Base-by-base conservation (phyloP, 2,797 vertebrate genomes). In the Phataginus tricuspis region DNA sequence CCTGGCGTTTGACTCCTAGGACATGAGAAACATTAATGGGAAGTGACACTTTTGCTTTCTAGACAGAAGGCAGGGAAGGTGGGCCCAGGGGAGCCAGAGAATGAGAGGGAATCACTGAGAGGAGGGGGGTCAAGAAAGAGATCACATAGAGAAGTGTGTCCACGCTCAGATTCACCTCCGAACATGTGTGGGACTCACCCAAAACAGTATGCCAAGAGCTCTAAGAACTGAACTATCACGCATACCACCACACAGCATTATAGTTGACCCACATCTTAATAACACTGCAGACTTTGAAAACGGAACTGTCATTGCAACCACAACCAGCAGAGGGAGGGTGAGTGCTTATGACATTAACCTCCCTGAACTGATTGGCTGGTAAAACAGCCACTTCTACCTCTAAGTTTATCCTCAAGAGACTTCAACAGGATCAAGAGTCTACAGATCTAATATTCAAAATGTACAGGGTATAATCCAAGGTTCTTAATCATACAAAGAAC, bases 171-270 rank as follows among this genome's bases (percentile, higher is more conserved):
- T 90, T 83, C 53, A 61, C 49, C 0, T 1, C 27, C 59, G 49
- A 53, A 27, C 2, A 0, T 23, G 8, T 12, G 8, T 7, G 2
- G 9, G 39, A 18, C 7, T 53, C 25, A 37, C 21, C 15, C 9
- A 42, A 80, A 25, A 64, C 4, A 68, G 57, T 6, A 5, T 0
- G 10, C 0, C 19, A 61, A 15, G 75, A 4, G 21, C 29, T 80
- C 39, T 6, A 71, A 77, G 42, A n/a, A 51, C 14, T 23, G 25
- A 72, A 25, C 15, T 11, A 1, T 3, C 7, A 5, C 29, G 11
- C 10, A 18, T 12, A 29, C 25, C 9, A 29, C 29, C 15, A 5
- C 21, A 6, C 39, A 29, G 68, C 4, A 8, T 49, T 16, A 19
- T 34, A n/a, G 53, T 1, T 51, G 6, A 45, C 15, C 19, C 3